Conservation (phyloP, 1,140 invertebrate genomes). For the Drosophila sturtevanti region DNA sequence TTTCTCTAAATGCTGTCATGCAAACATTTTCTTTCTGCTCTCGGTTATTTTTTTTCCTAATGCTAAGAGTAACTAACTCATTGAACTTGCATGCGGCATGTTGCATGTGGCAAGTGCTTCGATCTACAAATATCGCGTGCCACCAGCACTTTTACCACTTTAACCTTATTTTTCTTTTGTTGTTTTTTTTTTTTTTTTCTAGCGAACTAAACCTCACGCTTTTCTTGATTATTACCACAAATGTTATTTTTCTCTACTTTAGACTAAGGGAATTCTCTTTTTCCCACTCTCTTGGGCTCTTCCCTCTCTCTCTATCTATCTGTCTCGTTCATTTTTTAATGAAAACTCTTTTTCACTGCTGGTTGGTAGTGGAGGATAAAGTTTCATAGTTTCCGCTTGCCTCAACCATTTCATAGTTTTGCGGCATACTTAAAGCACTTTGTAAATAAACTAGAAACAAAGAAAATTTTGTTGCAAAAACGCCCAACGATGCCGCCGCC, state of each 20-base stretch:
- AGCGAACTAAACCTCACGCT: constrained; percentile 19
- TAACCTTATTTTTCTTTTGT: constrained; percentile 30
- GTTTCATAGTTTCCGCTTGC: constrained; percentile 28
- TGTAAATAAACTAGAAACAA: constrained; percentile 33
- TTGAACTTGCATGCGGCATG: constrained; percentile 12
- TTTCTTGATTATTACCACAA: constrained; percentile 6
- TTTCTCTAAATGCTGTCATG: neutral
- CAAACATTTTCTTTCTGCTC: neutral
- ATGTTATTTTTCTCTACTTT: neutral
- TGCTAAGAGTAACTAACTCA: neutral
- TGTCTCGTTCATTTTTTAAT: neutral
- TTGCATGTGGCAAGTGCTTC: constrained; percentile 4
- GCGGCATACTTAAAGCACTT: constrained; percentile 36
- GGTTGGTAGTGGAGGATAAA: neutral
- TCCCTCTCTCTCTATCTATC: neutral
- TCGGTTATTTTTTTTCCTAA: neutral
- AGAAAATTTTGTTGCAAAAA: constrained; percentile 5
- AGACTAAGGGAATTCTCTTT: neutral
- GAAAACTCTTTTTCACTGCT: neutral
- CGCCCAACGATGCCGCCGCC: neutral
- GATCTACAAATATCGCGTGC: neutral
- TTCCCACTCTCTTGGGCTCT: too few species aligned
- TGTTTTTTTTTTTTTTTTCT: too few species aligned
- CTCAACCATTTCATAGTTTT: constrained; percentile 3
- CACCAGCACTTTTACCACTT: neutral